phyloP scores from a whole-genome alignment of 2,888 invertebrate species.

The Drosophila mayaguana region DNA sequence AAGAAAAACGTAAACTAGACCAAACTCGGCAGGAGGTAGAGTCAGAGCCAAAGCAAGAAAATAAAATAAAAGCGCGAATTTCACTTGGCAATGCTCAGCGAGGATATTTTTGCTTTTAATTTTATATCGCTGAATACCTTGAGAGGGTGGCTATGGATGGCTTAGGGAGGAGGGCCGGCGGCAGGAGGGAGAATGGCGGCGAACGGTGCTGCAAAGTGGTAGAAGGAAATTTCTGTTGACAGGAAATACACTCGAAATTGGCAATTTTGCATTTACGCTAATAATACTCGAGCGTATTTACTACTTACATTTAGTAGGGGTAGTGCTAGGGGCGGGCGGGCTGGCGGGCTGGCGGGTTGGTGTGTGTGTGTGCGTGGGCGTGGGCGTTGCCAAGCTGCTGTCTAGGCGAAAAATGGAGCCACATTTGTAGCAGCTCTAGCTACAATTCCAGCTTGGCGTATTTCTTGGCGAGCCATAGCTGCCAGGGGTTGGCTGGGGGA shows the following conservation, averaged over 20 bases:
- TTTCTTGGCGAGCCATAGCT: slow-evolving; percentile 39
- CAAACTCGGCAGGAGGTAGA: background rate
- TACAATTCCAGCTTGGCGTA: slow-evolving; percentile 7
- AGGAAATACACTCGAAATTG: slow-evolving; percentile 86
- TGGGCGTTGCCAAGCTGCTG: slow-evolving; percentile 50
- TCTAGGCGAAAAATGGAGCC: slow-evolving; percentile 62
- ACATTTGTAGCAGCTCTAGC: slow-evolving; percentile 42
- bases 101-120: slow-evolving; percentile 67
- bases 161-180: too few species aligned
- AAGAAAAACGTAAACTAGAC: slow-evolving; percentile 21
- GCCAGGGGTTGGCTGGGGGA: background rate
- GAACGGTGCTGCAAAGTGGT: slow-evolving; percentile 18
- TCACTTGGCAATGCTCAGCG: slow-evolving; percentile 32
- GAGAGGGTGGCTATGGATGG: background rate
- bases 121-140: slow-evolving; percentile 67
- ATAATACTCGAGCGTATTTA: slow-evolving; percentile 85
- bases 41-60: slow-evolving; percentile 3
- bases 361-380: background rate
- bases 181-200: background rate
- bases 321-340: background rate
- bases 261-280: slow-evolving; percentile 85
- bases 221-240: slow-evolving; percentile 83
- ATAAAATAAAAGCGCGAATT: slow-evolving; percentile 40
- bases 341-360: background rate
- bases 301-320: slow-evolving; percentile 66